Conservation (phyloP, 2,888 invertebrate species). For the Drosophila picticornis region DNA sequence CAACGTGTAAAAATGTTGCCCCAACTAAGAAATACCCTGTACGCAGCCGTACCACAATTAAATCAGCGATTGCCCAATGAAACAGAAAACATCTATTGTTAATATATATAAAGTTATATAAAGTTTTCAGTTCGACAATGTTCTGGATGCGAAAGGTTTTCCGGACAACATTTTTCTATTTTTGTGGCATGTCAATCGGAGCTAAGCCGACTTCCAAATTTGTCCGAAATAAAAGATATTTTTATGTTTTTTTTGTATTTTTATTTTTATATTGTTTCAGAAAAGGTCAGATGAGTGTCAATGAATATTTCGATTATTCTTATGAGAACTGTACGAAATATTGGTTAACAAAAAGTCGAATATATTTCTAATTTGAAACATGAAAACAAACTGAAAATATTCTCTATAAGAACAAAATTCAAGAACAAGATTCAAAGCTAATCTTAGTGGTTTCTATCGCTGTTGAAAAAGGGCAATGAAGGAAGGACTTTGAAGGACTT, state of each 20-base stretch:
- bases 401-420: no score
- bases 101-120: neutral
- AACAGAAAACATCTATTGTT: neutral
- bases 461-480: no score
- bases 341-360: no score
- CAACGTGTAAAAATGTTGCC: neutral
- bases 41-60: neutral
- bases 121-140: neutral
- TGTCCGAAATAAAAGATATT: neutral
- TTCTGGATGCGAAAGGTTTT: neutral
- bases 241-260: neutral
- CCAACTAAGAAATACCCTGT: constrained; percentile 8
- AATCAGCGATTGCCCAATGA: neutral
- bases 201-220: neutral
- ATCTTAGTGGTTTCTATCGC: no score
- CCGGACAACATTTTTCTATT: neutral
- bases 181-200: neutral
- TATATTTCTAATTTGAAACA: no score
- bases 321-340: neutral
- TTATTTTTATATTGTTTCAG: neutral
- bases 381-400: no score
- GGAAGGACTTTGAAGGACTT: no score
- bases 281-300: neutral
- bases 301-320: neutral
- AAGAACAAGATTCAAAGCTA: no score